These are phyloP conservation scores for Xylota segnis DNA, from an alignment of 2,888 invertebrate species.

Conservation along the genomic window DNA sequence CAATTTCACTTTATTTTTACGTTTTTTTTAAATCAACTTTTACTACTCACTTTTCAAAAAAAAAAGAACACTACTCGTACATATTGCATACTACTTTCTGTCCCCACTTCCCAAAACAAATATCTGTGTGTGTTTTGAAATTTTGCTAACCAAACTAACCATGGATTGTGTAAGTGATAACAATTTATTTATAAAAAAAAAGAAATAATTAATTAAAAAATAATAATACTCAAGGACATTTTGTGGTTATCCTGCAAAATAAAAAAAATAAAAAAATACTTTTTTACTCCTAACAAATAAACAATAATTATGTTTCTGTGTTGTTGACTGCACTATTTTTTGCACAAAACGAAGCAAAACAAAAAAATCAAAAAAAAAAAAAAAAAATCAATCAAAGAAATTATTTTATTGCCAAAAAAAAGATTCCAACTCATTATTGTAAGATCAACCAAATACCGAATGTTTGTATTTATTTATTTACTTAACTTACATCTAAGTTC, in stretches of 20 bases:
- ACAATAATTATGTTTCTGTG: slow-evolving; percentile 65
- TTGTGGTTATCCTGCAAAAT: slow-evolving; percentile 56
- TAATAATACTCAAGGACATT: slow-evolving; percentile 58
- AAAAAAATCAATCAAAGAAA: slow-evolving; percentile 43
- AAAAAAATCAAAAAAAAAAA: slow-evolving; percentile 21
- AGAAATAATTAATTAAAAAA: neutral
- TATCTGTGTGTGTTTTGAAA: slow-evolving; percentile 45
- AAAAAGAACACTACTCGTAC: slow-evolving; percentile 14
- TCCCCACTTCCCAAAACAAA: neutral
- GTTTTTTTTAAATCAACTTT: neutral
- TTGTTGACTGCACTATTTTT: slow-evolving; percentile 75
- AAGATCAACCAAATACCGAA: slow-evolving; percentile 67
- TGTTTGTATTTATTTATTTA: slow-evolving; percentile 64
- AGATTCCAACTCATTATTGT: slow-evolving; percentile 56
- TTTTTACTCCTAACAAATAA: slow-evolving; percentile 56
- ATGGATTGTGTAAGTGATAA: slow-evolving; percentile 58
- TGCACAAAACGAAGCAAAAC: slow-evolving; percentile 65
- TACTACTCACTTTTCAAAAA: neutral
- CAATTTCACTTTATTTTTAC: neutral
- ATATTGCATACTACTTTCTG: slow-evolving; percentile 11
- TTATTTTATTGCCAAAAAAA: slow-evolving; percentile 64
- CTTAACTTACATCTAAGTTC: slow-evolving; percentile 49
- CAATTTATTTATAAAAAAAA: slow-evolving; percentile 39
- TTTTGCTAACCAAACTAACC: slow-evolving; percentile 49
- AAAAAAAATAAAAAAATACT: neutral